These are phyloP conservation scores for Drosophila rubida DNA, from an alignment of 2,888 invertebrate genomes.

Conservation along the genomic window DNA sequence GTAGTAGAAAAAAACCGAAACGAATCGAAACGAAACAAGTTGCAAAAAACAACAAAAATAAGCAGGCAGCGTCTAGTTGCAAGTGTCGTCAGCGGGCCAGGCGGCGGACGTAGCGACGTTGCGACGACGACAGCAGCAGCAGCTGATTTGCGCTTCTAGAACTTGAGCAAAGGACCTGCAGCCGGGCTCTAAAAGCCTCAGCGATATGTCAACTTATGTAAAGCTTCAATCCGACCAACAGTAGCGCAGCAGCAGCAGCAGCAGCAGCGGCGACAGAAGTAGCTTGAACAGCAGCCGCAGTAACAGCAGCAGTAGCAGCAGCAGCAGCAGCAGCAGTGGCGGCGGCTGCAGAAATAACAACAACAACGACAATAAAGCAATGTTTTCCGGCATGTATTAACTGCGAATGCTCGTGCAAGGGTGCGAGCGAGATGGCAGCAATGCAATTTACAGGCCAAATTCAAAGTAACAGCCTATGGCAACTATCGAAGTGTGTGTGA, in stretches of 20 bases:
- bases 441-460: slow-evolving; percentile 71
- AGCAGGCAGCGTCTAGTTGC: slow-evolving; percentile 49
- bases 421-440: slow-evolving; percentile 71
- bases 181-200: slow-evolving; percentile 67
- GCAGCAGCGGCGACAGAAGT: slow-evolving; percentile 1
- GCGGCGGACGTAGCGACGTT: slow-evolving; percentile 1
- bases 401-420: slow-evolving; percentile 27
- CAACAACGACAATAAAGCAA: slow-evolving; percentile 18
- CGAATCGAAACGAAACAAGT: slow-evolving; percentile 52
- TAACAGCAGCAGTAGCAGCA: slow-evolving; percentile 16
- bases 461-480: slow-evolving; percentile 57
- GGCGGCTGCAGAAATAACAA: slow-evolving; percentile 33
- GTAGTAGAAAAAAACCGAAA: slow-evolving; percentile 39
- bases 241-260: slow-evolving; percentile 12
- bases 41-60: slow-evolving; percentile 39
- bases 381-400: slow-evolving; percentile 51
- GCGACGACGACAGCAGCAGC: slow-evolving; percentile 48
- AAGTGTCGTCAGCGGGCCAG: slow-evolving; percentile 46
- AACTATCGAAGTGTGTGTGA: slow-evolving; percentile 1
- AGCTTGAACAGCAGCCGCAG: slow-evolving; percentile 18
- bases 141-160: slow-evolving; percentile 67
- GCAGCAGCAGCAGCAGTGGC: slow-evolving; percentile 12
- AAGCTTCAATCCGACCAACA: slow-evolving; percentile 50
- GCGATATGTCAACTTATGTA: slow-evolving; percentile 74
- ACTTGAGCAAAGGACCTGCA: slow-evolving; percentile 78